Conservation (phyloP, 2,113 vertebrate genomes). For the Myrmecobius fasciatus region DNA sequence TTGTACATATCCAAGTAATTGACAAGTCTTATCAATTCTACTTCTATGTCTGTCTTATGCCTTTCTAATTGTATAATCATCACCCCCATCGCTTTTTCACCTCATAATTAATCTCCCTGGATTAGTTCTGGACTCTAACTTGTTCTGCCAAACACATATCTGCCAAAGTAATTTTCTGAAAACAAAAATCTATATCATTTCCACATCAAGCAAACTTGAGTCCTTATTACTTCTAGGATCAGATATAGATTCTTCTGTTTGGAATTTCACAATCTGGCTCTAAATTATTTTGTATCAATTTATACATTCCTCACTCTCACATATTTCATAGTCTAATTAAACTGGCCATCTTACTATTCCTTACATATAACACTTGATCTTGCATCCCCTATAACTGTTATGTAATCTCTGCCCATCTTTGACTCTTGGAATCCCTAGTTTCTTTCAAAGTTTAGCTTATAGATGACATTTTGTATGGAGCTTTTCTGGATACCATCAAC, state of each 20-base stretch:
- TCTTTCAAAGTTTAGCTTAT: background rate
- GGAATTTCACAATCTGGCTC: background rate
- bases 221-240: background rate
- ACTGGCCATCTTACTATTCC: background rate
- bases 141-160: too few relatives aligned
- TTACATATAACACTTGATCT: background rate
- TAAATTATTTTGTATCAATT: background rate
- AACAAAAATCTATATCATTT: too few relatives aligned
- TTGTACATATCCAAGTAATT: background rate
- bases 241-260: background rate
- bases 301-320: background rate
- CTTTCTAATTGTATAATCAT: too few relatives aligned
- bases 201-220: too few relatives aligned
- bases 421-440: background rate
- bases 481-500: background rate
- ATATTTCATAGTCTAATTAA: background rate
- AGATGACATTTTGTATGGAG: background rate
- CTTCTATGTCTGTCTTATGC: too few relatives aligned
- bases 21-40: too few relatives aligned
- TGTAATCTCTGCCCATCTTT: background rate
- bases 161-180: too few relatives aligned
- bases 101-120: too few relatives aligned
- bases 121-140: too few relatives aligned
- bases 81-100: too few relatives aligned
- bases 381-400: background rate